Base-by-base conservation (phyloP, 2,113 vertebrate species). In the Hepsetus odoe region DNA sequence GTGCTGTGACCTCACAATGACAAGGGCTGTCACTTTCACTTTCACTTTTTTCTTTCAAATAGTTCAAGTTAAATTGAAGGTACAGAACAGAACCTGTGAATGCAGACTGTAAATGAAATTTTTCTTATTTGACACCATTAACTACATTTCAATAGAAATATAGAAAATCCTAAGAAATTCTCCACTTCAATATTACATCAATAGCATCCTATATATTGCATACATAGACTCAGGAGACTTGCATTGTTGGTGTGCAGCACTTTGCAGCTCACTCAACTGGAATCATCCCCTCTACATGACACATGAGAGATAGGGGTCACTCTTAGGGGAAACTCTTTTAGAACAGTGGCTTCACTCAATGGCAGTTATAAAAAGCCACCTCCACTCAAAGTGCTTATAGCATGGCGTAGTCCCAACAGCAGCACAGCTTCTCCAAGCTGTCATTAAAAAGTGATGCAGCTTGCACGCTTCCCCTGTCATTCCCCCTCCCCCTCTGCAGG, bases 371-470 rank as follows among this genome's bases (percentile, higher is more conserved):
- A 77, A 82, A 72, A 74, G 68, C 35, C 38, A 65, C 67, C 32
- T 51, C 64, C 65, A 49, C 44, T 14, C 46, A 75, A 74, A 72
- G 81, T 49, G 73, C 46, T 80, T 72, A 71, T 51, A 80, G 42
- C n/a, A 44, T 16, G 38, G n/a, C 61, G 59, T 53, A 12, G 68
- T 83, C 74, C 82, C 78, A 59, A 24, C 55, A 77, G 82, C 51
- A 46, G 35, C 49, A 24, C 67, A 14, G 64, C 70, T 80, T 80
- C n/a, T 80, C 78, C 74, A 20, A 28, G 38, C 26, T 0, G 22
- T 33, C 78, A 83, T 83, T 80, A 83, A 83, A 83, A 83, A 83
- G 55, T 83, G 44, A 83, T 83, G 82, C 65, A 33, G 69, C 77
- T 49, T 2, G 26, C 20, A 79, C n/a, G 77, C 59, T 79, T 66